Percentiles rank a stretch among this genome's conserved stretches.
Evolutionary conservation across 92 coral and sea anemone genomes (phyloP).

Genomic region (Porites divaricata): DNA sequence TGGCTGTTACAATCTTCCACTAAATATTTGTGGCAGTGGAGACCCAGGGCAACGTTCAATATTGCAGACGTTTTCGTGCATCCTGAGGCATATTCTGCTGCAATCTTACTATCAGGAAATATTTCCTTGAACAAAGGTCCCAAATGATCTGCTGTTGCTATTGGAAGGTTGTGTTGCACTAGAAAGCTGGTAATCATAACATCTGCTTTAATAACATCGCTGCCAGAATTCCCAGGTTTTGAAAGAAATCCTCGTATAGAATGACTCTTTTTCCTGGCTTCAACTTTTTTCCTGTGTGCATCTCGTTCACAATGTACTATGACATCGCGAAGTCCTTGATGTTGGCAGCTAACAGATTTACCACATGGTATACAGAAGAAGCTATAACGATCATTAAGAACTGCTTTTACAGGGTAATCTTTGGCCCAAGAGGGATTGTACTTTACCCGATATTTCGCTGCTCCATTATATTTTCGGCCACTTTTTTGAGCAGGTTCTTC

Average conservation of each 20-base stretch:
- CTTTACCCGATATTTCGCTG: no score
- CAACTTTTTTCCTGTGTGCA: no score
- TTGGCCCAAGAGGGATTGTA: no score
- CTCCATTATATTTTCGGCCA: no score
- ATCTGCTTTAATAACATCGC: conserved; percentile 14
- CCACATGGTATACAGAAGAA: conserved; percentile 62
- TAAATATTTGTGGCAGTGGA: conserved; percentile 39
- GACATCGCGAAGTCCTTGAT: conserved; percentile 56
- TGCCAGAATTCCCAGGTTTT: conserved; percentile 24
- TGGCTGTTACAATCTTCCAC: conserved; percentile 58
- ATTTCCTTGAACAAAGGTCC: not conserved
- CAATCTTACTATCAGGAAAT: not conserved
- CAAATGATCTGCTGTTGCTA: conserved; percentile 51
- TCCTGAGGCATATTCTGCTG: conserved; percentile 52
- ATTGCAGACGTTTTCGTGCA: conserved; percentile 54
- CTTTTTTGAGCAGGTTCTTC: no score
- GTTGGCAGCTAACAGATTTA: conserved; percentile 45
- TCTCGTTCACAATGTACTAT: conserved; percentile 34
- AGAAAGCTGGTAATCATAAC: conserved; percentile 40
- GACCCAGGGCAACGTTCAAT: conserved; percentile 50
- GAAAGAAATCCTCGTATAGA: conserved; percentile 26
- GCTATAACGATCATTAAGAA: conserved; percentile 35
- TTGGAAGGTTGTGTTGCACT: conserved; percentile 32
- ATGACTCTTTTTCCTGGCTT: no score
- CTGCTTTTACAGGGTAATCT: conserved; percentile 51